Base-by-base conservation (phyloP, 2,113 vertebrate genomes). In the Bos javanicus region DNA sequence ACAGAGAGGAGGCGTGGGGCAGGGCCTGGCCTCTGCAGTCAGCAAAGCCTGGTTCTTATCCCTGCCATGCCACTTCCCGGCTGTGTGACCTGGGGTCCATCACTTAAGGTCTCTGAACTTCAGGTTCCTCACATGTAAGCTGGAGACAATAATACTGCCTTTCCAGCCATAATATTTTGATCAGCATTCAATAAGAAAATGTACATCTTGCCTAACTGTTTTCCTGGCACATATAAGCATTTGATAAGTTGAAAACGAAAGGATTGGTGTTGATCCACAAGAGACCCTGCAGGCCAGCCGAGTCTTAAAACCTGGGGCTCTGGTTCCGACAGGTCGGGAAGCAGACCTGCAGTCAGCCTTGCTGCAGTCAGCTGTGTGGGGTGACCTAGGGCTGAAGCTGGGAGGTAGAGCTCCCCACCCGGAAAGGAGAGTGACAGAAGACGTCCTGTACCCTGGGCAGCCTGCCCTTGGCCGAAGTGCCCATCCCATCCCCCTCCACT, bases 71-170 rank as follows among this genome's bases (percentile, higher is more conserved):
- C 39, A 13, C 50, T 59, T 89, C 50, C 64, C 25, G 64, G 59
- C 90, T 84, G 46, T 90, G 94, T 59, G 84, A 48, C 57, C 78
- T 48, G 33, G 9, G 25, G 26, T 43, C 33, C 17, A 13, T 86
- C 15, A 13, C 57, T 57, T 52, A 59, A 87, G 62, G 5, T 89
- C 83, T 89, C 96, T 67, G 92, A 81, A 84, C 43, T 78, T 84
- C 91, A 26, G 56, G 19, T 17, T 83, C 43, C 78, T 82, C 25
- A 1, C 17, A 0, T 46, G 2, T 33, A 62, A 92, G 60, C 25
- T 10, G 33, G 25, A 9, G 84, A 28, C 15, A 23, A 57, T 6
- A 9, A 28, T 52, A 12, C 52, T 11, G n/a, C 50, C 50, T 86
- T 36, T 17, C 56, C 23, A 39, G n/a, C 25, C 28, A 7, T 1